These are phyloP conservation scores for Aradus depressus DNA, from an alignment of 2,888 invertebrate species.

Conservation along the genomic window DNA sequence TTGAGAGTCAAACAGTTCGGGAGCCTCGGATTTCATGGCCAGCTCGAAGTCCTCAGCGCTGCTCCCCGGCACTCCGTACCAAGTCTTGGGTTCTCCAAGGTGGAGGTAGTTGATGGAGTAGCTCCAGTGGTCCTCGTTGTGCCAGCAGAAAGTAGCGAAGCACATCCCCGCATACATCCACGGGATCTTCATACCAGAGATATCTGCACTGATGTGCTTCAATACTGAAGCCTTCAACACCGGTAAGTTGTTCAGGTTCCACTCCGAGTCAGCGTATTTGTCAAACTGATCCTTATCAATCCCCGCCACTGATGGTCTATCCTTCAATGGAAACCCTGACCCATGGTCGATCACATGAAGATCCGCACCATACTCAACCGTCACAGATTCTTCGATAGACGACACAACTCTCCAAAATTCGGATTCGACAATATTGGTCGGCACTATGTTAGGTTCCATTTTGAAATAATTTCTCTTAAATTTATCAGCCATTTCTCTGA, in stretches of 20 bases:
- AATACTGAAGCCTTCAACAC: slow-evolving; percentile 84
- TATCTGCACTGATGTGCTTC: slow-evolving; percentile 92
- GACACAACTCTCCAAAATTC: slow-evolving; percentile 98
- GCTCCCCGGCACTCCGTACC: slow-evolving; percentile 93
- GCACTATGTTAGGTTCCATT: slow-evolving; percentile 87
- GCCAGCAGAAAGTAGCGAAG: slow-evolving; percentile 99
- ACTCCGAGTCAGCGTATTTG: slow-evolving; percentile 73
- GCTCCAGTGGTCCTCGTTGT: slow-evolving; percentile 99
- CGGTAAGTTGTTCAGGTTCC: slow-evolving; percentile 97
- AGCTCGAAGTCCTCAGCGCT: slow-evolving; percentile 89
- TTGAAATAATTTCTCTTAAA: slow-evolving; percentile 97
- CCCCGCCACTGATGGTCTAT: slow-evolving; percentile 18
- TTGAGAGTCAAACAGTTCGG: slow-evolving; percentile 88
- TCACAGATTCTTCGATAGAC: slow-evolving; percentile 90
- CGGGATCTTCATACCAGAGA: slow-evolving; percentile 85
- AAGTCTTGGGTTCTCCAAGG: slow-evolving; percentile 97
- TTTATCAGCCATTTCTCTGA: slow-evolving; percentile 97
- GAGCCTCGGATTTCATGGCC: slow-evolving; percentile 88
- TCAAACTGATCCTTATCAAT: slow-evolving; percentile 14
- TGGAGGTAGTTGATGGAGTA: slow-evolving; percentile 99
- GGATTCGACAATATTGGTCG: slow-evolving; percentile 76
- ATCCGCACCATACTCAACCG: slow-evolving; percentile 97
- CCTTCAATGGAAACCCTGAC: slow-evolving; percentile 80
- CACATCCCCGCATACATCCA: slow-evolving; percentile 99
- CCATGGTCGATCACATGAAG: slow-evolving; percentile 96